Evolutionary conservation across 1,140 invertebrate genomes (phyloP).

Genomic region (Magallana ariakensis): DNA sequence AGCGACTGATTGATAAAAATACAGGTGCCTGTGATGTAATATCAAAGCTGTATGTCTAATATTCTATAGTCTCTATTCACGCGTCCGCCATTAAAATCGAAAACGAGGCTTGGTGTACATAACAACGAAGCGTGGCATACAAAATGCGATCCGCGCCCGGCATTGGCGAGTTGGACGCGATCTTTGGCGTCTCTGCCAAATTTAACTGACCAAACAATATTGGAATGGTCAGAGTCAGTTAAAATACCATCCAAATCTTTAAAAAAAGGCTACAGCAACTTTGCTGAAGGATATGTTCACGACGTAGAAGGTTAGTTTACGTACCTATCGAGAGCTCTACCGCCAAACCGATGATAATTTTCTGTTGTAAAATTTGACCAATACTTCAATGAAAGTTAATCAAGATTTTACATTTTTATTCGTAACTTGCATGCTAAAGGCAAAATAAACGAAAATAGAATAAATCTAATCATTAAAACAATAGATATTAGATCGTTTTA

Average conservation of each 20-base stretch:
- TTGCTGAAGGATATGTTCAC: slow-evolving; percentile 28
- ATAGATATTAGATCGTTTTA: background rate
- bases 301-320: background rate
- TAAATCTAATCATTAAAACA: background rate
- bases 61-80: background rate
- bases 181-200: slow-evolving; percentile 2
- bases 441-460: background rate
- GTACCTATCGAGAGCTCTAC: background rate
- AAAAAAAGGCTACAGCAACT: slow-evolving; percentile 19
- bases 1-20: too few species aligned
- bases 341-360: too few species aligned
- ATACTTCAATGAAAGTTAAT: background rate
- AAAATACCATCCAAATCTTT: background rate
- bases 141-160: background rate
- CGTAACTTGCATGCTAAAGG: background rate
- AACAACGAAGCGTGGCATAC: background rate
- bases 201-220: background rate
- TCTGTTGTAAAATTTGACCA: background rate
- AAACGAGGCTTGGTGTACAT: slow-evolving; percentile 31
- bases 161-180: background rate
- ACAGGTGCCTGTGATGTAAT: too few species aligned
- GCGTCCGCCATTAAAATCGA: slow-evolving; percentile 32
- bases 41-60: too few species aligned
- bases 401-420: background rate
- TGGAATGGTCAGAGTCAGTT: background rate